These are phyloP conservation scores for Sarcophaga variegata DNA, from an alignment of 2,888 invertebrate genomes.

Conservation along the genomic window DNA sequence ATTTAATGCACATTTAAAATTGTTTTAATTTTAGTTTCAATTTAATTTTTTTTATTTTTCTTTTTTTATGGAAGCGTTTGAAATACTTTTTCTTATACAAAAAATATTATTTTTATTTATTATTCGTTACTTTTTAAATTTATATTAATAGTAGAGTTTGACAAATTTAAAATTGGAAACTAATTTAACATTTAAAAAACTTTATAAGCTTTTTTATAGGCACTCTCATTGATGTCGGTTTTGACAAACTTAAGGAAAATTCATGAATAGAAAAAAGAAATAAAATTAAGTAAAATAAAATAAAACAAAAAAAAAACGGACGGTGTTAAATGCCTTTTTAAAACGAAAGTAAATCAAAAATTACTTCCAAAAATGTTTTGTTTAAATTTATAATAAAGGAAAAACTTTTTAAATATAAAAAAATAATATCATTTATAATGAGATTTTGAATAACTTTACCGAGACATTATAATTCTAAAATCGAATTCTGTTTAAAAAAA, in stretches of 20 bases:
- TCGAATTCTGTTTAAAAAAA: no score
- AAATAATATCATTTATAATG: conserved; percentile 1
- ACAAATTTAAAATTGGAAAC: background rate
- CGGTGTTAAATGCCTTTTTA: background rate
- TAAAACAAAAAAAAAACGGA: conserved; percentile 9
- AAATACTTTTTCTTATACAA: conserved; percentile 45
- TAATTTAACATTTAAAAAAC: conserved; percentile 42
- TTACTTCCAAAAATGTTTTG: background rate
- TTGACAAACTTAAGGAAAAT: conserved; percentile 31
- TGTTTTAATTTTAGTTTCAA: conserved; percentile 16
- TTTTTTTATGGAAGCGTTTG: conserved; percentile 60
- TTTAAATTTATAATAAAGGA: background rate
- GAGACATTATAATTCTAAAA: background rate
- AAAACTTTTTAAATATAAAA: background rate
- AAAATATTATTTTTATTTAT: conserved; percentile 15
- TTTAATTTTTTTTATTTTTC: conserved; percentile 10
- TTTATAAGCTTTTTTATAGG: conserved; percentile 66
- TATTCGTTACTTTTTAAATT: background rate
- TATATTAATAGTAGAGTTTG: background rate
- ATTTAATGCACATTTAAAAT: conserved; percentile 34
- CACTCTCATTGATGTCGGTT: conserved; percentile 55
- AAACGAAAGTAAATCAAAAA: background rate
- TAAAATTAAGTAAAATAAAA: background rate
- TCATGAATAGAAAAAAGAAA: conserved; percentile 6
- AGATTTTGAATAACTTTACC: background rate